Evolutionary conservation across 2,113 vertebrate species (phyloP).

Genomic region (Channa argus): DNA sequence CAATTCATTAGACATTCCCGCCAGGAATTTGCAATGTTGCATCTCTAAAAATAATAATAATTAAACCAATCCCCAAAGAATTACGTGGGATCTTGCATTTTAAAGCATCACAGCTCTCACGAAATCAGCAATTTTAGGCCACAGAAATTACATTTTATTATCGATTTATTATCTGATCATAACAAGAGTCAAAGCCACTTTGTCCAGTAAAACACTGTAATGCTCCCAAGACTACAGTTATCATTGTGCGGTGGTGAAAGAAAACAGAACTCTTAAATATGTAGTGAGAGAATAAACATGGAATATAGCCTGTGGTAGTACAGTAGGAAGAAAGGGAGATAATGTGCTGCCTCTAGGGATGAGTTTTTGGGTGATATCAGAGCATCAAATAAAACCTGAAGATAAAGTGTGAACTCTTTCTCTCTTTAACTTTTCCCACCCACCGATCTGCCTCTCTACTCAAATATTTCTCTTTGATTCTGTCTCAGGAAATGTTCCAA

Average conservation of each 20-base stretch:
- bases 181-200: neutral
- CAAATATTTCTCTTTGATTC: constrained; percentile 4
- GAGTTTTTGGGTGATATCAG: constrained; percentile 11
- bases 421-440: constrained; percentile 28
- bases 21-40: too few species aligned
- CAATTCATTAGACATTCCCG: too few species aligned
- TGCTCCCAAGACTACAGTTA: too few species aligned
- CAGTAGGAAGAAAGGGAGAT: neutral
- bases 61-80: too few species aligned
- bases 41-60: too few species aligned
- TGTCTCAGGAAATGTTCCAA: constrained; percentile 6
- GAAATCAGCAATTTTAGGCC: too few species aligned
- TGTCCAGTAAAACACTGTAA: neutral
- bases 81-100: too few species aligned
- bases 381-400: constrained; percentile 12
- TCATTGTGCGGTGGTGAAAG: neutral
- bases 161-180: too few species aligned
- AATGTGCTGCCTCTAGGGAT: neutral
- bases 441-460: neutral
- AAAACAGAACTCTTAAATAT: neutral
- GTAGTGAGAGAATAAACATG: neutral
- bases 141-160: too few species aligned
- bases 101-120: too few species aligned
- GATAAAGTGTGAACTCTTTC: constrained; percentile 8
- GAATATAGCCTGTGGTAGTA: neutral